phyloP scores from a whole-genome alignment of 1,140 invertebrate genomes.

The Rhyacophila brunnea region DNA sequence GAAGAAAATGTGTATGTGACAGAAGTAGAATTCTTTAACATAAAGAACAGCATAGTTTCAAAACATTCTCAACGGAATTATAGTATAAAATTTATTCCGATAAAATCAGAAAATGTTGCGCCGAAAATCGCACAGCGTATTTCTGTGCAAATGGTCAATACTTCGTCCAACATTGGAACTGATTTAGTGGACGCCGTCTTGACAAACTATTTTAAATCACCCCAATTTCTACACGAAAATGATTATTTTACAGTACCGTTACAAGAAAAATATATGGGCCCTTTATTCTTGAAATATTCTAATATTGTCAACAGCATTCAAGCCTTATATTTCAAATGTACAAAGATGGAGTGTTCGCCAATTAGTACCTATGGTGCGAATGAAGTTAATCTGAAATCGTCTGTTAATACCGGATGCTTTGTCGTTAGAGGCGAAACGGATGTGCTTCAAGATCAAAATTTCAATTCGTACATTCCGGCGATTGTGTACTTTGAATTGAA shows the following conservation, averaged over 20 bases:
- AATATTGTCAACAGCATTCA: slow-evolving; percentile 42
- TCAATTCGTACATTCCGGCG: slow-evolving; percentile 43
- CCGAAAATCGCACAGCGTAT: slow-evolving; percentile 20
- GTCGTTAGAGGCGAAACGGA: slow-evolving; percentile 50
- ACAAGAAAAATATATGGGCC: slow-evolving; percentile 41
- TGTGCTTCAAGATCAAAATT: slow-evolving; percentile 45
- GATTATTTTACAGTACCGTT: slow-evolving; percentile 49
- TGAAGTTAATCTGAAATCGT: too few species aligned
- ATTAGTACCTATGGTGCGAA: too few species aligned
- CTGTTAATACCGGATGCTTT: slow-evolving; percentile 41
- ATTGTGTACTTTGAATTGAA: too few species aligned
- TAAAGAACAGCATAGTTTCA: slow-evolving; percentile 11
- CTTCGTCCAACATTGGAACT: slow-evolving; percentile 41
- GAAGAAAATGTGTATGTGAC: slow-evolving; percentile 14
- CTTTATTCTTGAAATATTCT: slow-evolving; percentile 50
- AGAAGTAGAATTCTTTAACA: slow-evolving; percentile 23
- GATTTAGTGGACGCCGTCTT: slow-evolving; percentile 49
- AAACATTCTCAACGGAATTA: slow-evolving; percentile 9
- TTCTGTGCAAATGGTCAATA: slow-evolving; percentile 23
- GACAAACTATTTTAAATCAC: slow-evolving; percentile 48
- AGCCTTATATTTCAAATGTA: slow-evolving; percentile 49
- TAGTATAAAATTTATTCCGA: slow-evolving; percentile 19
- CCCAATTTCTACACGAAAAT: slow-evolving; percentile 45
- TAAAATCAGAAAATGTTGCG: slow-evolving; percentile 9
- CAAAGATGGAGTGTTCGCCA: slow-evolving; percentile 37